Conservation (phyloP, 2,113 vertebrate genomes). For the Phylloscopus trochiloides region DNA sequence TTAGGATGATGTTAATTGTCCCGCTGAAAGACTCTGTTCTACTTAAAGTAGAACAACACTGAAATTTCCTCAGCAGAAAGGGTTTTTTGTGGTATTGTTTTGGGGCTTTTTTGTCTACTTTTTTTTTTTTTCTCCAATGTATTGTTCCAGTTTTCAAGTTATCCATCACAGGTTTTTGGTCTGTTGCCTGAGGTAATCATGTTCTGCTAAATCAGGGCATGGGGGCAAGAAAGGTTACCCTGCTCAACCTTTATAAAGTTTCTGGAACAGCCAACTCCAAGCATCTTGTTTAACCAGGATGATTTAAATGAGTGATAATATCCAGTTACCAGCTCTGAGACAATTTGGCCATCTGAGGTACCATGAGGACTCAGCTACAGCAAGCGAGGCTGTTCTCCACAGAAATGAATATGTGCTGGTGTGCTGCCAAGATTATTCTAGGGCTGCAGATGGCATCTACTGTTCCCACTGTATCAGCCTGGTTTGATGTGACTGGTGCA, state of each 20-base stretch:
- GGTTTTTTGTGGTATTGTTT: not conserved
- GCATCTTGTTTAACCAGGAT: not conserved
- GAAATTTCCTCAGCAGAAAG: not conserved
- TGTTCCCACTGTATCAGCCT: not conserved
- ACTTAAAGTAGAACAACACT: not conserved
- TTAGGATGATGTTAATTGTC: not conserved
- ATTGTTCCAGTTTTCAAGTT: not conserved
- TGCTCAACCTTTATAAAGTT: not conserved
- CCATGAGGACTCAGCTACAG: conserved; percentile 11
- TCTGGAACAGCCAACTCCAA: not conserved
- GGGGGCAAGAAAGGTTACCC: not conserved
- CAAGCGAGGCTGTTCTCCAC: not conserved
- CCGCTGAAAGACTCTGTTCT: not conserved
- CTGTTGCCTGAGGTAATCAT: not conserved
- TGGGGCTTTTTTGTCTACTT: too few relatives aligned
- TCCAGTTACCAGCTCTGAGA: conserved; percentile 43
- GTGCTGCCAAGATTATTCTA: conserved; percentile 46
- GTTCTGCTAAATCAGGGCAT: not conserved
- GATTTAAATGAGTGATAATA: conserved; percentile 18
- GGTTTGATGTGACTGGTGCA: not conserved
- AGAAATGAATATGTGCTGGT: conserved; percentile 28
- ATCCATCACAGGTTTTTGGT: not conserved
- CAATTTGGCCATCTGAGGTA: conserved; percentile 26
- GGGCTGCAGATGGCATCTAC: conserved; percentile 41
- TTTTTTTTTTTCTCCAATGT: not conserved